A percentile compares a stretch with the other conserved stretches of the same genome.
phyloP scores from a whole-genome alignment of 1,140 invertebrate species.

The Archivesica marissinica region DNA sequence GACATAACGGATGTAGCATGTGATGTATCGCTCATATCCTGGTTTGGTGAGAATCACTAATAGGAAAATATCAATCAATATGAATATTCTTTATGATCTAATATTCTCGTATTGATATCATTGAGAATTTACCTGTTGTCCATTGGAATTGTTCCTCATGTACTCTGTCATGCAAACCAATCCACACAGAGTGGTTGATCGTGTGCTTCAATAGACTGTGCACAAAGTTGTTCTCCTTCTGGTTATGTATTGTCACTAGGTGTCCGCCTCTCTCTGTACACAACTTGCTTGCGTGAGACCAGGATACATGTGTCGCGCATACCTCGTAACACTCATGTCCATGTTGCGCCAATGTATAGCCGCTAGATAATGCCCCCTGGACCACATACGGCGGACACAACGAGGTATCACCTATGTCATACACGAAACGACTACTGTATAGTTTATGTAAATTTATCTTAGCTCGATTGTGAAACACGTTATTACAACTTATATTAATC shows the following conservation, averaged over 20 bases:
- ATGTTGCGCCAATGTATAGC: neutral
- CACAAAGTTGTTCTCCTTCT: neutral
- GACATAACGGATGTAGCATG: too few relatives aligned
- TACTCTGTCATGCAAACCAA: neutral
- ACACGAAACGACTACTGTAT: too few relatives aligned
- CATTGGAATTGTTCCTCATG: neutral
- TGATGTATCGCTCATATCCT: too few relatives aligned
- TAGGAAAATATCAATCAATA: too few relatives aligned
- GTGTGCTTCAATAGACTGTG: neutral
- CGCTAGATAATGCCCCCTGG: neutral
- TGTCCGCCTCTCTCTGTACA: neutral
- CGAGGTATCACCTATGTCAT: neutral
- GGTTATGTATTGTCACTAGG: neutral
- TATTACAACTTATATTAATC: too few relatives aligned
- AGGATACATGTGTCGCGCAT: neutral
- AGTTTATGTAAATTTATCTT: too few relatives aligned
- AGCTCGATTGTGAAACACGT: too few relatives aligned
- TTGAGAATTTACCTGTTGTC: conserved; percentile 8
- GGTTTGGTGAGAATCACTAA: too few relatives aligned
- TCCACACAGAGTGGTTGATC: neutral
- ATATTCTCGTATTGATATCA: too few relatives aligned
- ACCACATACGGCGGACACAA: neutral
- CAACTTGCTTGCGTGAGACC: neutral
- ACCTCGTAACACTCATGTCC: neutral
- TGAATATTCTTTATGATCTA: too few relatives aligned